phyloP scores from a whole-genome alignment of 2,113 vertebrate genomes.

The Lepisosteus oculatus region DNA sequence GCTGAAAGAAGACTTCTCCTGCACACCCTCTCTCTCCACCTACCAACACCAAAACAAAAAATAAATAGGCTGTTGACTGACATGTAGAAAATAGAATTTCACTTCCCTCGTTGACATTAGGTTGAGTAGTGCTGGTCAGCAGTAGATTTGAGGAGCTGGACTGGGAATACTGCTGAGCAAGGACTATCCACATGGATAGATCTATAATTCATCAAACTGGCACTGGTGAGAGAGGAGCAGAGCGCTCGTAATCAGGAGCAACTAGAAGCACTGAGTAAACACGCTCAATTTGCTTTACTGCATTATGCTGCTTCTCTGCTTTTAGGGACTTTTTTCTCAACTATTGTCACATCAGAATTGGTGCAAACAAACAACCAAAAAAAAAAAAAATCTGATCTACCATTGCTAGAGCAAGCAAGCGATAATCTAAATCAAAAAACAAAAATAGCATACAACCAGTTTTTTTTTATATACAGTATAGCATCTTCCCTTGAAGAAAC shows the following conservation, averaged over 20 bases:
- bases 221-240: conserved; percentile 11
- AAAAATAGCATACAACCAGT: too few species aligned
- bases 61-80: conserved; percentile 21
- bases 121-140: conserved; percentile 16
- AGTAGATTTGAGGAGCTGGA: conserved; percentile 11
- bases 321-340: neutral
- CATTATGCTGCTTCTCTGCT: neutral
- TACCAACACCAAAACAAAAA: conserved; percentile 9
- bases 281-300: conserved; percentile 2
- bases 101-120: conserved; percentile 18
- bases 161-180: conserved; percentile 20
- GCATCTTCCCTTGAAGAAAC: too few species aligned
- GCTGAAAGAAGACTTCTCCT: conserved; percentile 4
- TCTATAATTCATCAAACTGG: conserved; percentile 30
- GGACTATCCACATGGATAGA: conserved; percentile 15
- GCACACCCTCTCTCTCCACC: neutral
- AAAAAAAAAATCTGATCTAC: too few species aligned
- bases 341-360: neutral
- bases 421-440: too few species aligned
- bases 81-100: conserved; percentile 24
- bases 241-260: conserved; percentile 11
- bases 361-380: neutral
- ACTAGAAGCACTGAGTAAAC: conserved; percentile 11
- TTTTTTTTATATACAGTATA: too few species aligned
- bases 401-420: too few species aligned